Conservation (phyloP, 1,140 invertebrate species). For the Eciton burchellii region DNA sequence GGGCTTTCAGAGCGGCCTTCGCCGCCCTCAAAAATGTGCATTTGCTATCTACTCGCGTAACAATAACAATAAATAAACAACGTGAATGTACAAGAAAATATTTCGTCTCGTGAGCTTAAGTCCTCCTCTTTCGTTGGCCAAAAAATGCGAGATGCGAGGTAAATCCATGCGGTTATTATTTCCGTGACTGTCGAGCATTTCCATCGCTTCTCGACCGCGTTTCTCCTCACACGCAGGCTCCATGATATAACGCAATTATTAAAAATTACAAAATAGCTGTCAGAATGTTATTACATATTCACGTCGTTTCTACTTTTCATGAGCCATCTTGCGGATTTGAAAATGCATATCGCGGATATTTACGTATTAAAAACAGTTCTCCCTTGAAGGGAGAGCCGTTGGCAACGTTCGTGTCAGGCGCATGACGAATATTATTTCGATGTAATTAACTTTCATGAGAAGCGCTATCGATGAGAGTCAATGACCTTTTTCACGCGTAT, state of each 20-base stretch:
- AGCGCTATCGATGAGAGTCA: conserved; percentile 29
- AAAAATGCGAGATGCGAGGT: conserved; percentile 5
- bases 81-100: not conserved
- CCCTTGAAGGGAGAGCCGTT: not conserved
- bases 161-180: not conserved
- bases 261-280: conserved; percentile 41
- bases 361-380: conserved; percentile 23
- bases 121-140: not conserved
- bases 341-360: conserved; percentile 7
- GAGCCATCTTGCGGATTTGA: conserved; percentile 25
- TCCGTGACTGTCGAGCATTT: conserved; percentile 12
- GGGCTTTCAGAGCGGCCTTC: not conserved
- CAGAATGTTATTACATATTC: conserved; percentile 26
- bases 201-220: not conserved
- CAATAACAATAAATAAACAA: too few relatives aligned
- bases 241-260: conserved; percentile 22
- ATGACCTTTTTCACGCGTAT: conserved; percentile 20
- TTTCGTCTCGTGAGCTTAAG: not conserved
- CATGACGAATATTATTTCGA: conserved; percentile 45
- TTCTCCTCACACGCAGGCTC: not conserved
- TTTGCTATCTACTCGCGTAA: too few relatives aligned
- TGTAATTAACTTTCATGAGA: conserved; percentile 51
- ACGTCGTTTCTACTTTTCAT: conserved; percentile 3
- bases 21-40: not conserved
- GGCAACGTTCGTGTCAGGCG: conserved; percentile 30